These are phyloP conservation scores for Nowickia ferox DNA, from an alignment of 2,888 invertebrate species.

Conservation along the genomic window DNA sequence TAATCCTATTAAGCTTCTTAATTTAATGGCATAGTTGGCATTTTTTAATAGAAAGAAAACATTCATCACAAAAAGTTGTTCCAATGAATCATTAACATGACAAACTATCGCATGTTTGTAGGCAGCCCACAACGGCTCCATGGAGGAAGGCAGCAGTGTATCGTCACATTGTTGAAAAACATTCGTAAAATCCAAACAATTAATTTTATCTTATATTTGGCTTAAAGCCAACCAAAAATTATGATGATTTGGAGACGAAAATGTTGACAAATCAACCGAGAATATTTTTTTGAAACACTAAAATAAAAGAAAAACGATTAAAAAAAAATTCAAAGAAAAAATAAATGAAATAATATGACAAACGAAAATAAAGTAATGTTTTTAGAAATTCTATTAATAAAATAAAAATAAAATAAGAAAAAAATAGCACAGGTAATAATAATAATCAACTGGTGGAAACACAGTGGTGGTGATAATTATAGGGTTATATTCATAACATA, in stretches of 20 bases:
- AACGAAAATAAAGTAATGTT: slow-evolving; percentile 26
- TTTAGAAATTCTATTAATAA: slow-evolving; percentile 33
- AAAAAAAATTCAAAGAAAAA: slow-evolving; percentile 2
- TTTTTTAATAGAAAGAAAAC: slow-evolving; percentile 3
- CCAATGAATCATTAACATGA: slow-evolving; percentile 47
- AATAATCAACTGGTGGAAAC: background rate
- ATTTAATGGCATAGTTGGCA: slow-evolving; percentile 4
- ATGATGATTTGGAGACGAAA: slow-evolving; percentile 39
- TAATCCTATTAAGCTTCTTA: background rate
- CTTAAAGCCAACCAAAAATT: slow-evolving; percentile 32
- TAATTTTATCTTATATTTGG: slow-evolving; percentile 29
- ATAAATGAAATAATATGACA: slow-evolving; percentile 19
- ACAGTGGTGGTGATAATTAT: slow-evolving; percentile 17
- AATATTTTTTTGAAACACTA: slow-evolving; percentile 3
- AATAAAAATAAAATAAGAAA: background rate
- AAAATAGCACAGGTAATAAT: slow-evolving; percentile 29
- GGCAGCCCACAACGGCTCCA: background rate
- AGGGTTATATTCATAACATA: background rate
- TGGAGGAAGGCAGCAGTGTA: slow-evolving; percentile 11
- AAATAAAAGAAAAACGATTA: slow-evolving; percentile 28
- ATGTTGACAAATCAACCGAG: slow-evolving; percentile 39
- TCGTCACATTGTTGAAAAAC: slow-evolving; percentile 6
- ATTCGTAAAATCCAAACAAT: slow-evolving; percentile 18
- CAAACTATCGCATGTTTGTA: slow-evolving; percentile 37
- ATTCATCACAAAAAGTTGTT: background rate